Base-by-base conservation (phyloP, 1,140 invertebrate genomes). In the Tribolium castaneum region DNA sequence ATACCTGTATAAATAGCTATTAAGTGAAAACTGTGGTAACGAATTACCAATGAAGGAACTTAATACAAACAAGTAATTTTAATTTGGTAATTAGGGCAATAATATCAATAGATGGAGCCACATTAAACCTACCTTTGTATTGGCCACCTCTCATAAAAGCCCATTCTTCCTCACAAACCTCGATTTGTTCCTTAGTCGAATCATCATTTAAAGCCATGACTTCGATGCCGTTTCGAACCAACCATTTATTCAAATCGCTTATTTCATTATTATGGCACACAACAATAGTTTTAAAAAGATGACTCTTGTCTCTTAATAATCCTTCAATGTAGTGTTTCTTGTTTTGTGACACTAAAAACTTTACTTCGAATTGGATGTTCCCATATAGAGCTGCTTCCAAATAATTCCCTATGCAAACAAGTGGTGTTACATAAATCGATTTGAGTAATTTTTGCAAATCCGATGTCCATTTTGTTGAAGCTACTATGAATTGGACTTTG, bases 301-400 rank as follows among this genome's bases (percentile, higher is more conserved):
- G 80, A 74, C 76, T 81, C 4, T 45, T 72, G 12, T 84, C 80
- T 75, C 81, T 81, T 2, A 30, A 78, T 78, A 78, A 51, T 81
- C 81, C 51, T 76, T 75, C 74, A 13, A 82, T 13, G 39, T 80
- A 50, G 16, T 73, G 13, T 13, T 76, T 52, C 72, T 82, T 84
- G 14, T 34, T 34, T 9, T 54, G 59, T 3, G 76, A 14, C 22
- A 80, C 62, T 12, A 79, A 56, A 79, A 82, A 82, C 70, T 82
- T 82, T 13, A 83, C 66, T 1, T 78, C 75, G 35, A 82, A 79
- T 35, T 81, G 74, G 39, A 80, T 80, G 56, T 82, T 80, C 1
- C 80, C 84, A 81, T 86, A 86, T 1, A 85, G 50, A 9, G 85
- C 81, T 3, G 83, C 81, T 77, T 86, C 82, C 30, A 86, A 80